Conservation (phyloP, 2,888 invertebrate genomes). For the Standfussiana lucernea region DNA sequence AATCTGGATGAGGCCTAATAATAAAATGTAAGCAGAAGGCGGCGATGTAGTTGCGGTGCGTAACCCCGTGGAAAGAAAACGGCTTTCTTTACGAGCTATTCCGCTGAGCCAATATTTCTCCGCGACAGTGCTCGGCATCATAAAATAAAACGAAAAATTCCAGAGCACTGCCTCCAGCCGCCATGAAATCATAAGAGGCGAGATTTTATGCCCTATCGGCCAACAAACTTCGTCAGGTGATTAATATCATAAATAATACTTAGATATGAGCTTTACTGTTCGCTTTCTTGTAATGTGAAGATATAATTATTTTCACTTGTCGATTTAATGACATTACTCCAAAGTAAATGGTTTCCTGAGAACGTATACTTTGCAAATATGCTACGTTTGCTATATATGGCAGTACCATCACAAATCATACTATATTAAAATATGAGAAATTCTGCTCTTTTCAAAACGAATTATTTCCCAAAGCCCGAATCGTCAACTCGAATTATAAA, state of each 20-base stretch:
- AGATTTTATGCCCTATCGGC: conserved; percentile 87
- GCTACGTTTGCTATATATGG: not conserved
- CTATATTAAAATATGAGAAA: not conserved
- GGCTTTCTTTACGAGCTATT: conserved; percentile 91
- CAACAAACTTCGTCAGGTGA: conserved; percentile 82
- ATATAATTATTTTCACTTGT: not conserved
- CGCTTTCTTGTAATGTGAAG: not conserved
- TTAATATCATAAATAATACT: conserved; percentile 81
- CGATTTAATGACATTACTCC: not conserved
- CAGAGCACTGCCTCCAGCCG: conserved; percentile 85
- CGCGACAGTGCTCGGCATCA: conserved; percentile 90
- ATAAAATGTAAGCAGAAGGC: conserved; percentile 82
- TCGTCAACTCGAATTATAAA: conserved; percentile 10
- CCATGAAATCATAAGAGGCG: conserved; percentile 89
- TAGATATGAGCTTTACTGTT: conserved; percentile 36
- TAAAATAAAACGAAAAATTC: conserved; percentile 91
- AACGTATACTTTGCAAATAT: not conserved
- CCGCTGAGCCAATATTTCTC: conserved; percentile 90
- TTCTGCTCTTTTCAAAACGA: not conserved
- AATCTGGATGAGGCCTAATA: conserved; percentile 77
- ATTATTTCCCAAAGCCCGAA: not conserved
- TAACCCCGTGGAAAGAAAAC: conserved; percentile 88
- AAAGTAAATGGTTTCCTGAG: not conserved
- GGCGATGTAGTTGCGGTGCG: conserved; percentile 86
- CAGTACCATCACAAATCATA: not conserved